These are phyloP conservation scores for Hyles vespertilio DNA, from an alignment of 1,140 invertebrate species.

Conservation along the genomic window DNA sequence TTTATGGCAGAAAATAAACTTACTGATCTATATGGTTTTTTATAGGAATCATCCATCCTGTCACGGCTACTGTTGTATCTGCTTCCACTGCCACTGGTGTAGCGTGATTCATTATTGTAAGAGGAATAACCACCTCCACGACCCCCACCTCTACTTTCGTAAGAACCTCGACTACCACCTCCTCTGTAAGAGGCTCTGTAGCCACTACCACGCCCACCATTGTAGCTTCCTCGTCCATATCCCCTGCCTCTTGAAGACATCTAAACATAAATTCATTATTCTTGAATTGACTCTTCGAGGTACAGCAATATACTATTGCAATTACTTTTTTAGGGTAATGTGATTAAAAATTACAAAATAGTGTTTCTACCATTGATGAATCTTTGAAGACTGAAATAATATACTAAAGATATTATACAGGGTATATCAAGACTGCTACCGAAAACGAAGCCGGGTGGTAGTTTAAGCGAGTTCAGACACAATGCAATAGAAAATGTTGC, in stretches of 20 bases:
- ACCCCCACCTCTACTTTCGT: slow-evolving; percentile 51
- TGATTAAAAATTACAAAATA: no score
- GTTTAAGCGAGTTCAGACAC: no score
- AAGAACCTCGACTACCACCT: slow-evolving; percentile 50
- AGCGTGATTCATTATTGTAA: slow-evolving; percentile 59
- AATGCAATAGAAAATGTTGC: no score
- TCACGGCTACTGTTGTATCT: slow-evolving; percentile 62
- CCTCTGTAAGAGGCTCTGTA: slow-evolving; percentile 64
- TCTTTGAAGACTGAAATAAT: no score
- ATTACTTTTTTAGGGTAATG: no score
- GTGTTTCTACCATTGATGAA: no score
- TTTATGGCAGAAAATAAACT: slow-evolving; percentile 36
- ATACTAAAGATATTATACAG: no score
- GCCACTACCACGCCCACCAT: slow-evolving; percentile 47
- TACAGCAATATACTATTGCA: no score
- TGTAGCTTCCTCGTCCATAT: slow-evolving; percentile 58
- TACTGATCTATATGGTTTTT: slow-evolving; percentile 71
- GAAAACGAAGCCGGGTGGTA: no score
- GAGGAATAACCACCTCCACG: slow-evolving; percentile 48
- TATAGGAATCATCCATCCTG: slow-evolving; percentile 69
- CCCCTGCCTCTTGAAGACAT: slow-evolving; percentile 70
- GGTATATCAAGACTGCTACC: no score
- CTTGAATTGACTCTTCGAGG: no score
- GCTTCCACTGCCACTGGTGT: slow-evolving; percentile 48
- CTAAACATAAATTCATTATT: slow-evolving; percentile 20